phyloP scores from a whole-genome alignment of 1,140 invertebrate species.

The Drosophila pruinosa region DNA sequence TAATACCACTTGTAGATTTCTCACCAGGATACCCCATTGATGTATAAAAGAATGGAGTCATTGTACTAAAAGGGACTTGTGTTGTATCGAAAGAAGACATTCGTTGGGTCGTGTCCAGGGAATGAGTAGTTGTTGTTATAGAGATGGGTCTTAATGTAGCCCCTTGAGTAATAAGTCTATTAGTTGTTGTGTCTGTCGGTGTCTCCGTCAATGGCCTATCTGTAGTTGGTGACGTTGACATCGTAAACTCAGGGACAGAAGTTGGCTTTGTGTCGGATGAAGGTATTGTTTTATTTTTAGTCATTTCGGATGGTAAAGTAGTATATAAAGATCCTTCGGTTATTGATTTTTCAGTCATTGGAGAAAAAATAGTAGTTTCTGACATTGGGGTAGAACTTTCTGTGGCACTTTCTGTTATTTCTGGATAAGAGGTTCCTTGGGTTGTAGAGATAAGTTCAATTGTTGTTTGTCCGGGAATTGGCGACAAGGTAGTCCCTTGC shows the following conservation, averaged over 20 bases:
- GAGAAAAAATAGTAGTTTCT: too few relatives aligned
- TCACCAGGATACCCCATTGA: slow-evolving; percentile 10
- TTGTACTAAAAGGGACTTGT: background rate
- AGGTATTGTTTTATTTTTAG: too few relatives aligned
- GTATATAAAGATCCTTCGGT: too few relatives aligned
- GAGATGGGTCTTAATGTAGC: too few relatives aligned
- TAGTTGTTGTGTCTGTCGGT: too few relatives aligned
- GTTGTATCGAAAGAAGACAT: background rate
- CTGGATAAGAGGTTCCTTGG: background rate
- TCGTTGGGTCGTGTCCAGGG: too few relatives aligned
- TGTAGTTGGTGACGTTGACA: background rate
- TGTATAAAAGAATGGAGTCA: slow-evolving; percentile 4
- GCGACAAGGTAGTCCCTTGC: background rate
- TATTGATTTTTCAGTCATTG: too few relatives aligned
- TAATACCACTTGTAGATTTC: background rate
- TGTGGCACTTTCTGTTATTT: too few relatives aligned
- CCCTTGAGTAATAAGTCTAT: background rate
- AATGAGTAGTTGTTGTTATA: too few relatives aligned
- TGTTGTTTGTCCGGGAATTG: background rate
- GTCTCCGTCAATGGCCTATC: background rate
- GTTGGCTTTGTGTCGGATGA: too few relatives aligned
- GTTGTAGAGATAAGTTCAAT: background rate
- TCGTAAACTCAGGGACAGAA: background rate
- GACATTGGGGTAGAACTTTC: too few relatives aligned
- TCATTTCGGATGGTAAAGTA: too few relatives aligned